Evolutionary conservation across 2,797 vertebrate species (phyloP).

Genomic region (Anguilla anguilla): DNA sequence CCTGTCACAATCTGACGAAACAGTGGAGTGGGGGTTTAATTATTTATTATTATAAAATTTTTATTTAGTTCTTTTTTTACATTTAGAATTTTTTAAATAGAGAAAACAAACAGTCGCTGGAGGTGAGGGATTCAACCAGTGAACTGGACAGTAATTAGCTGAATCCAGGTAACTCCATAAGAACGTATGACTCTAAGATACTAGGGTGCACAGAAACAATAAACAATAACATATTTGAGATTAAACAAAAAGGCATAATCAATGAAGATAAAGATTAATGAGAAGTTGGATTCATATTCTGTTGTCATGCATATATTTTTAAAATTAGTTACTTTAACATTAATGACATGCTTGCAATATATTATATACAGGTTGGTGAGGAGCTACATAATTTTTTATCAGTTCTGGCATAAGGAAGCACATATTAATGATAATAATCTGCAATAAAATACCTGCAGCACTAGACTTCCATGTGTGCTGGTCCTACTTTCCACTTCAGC

Average conservation of each 20-base stretch:
- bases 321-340: neutral
- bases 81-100: neutral
- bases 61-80: neutral
- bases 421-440: neutral
- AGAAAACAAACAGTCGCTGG: neutral
- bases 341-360: neutral
- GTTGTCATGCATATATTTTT: neutral
- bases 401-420: neutral
- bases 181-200: neutral
- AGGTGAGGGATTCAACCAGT: neutral
- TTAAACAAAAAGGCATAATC: neutral
- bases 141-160: neutral
- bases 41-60: too few species aligned
- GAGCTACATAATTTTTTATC: neutral
- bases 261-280: neutral
- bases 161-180: neutral
- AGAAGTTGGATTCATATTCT: neutral
- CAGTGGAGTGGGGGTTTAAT: too few species aligned
- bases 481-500: neutral
- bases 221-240: neutral
- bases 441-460: neutral
- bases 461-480: neutral
- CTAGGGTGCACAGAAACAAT: neutral
- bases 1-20: neutral
- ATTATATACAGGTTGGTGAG: neutral